Percentiles rank a stretch among this genome's conserved stretches.
Evolutionary conservation across 2,888 invertebrate genomes (phyloP).

Genomic region (Xanthia togata): DNA sequence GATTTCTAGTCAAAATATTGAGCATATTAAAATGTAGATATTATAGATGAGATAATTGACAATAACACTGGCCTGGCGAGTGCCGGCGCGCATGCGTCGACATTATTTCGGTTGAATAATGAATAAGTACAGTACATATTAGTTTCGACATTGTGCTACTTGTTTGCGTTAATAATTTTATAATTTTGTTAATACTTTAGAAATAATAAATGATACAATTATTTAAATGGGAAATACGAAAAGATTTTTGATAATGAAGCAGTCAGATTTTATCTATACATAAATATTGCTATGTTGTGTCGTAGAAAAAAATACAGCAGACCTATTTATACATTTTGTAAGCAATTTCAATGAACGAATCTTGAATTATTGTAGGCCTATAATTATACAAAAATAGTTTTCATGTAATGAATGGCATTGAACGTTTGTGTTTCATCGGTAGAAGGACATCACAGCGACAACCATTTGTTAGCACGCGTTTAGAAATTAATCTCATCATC

Average conservation of each 20-base stretch:
- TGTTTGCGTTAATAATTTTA: slow-evolving; percentile 82
- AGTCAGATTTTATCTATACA: slow-evolving; percentile 65
- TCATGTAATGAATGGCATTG: slow-evolving; percentile 59
- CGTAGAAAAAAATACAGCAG: slow-evolving; percentile 65
- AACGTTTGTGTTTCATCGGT: slow-evolving; percentile 61
- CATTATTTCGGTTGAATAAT: slow-evolving; percentile 79
- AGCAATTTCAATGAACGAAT: slow-evolving; percentile 72
- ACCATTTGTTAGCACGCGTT: slow-evolving; percentile 71
- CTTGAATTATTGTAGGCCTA: slow-evolving; percentile 72
- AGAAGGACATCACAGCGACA: slow-evolving; percentile 69
- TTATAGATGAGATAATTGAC: slow-evolving; percentile 89
- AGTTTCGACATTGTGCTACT: slow-evolving; percentile 76
- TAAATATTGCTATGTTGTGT: slow-evolving; percentile 59
- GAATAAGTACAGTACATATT: slow-evolving; percentile 84
- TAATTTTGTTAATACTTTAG: slow-evolving; percentile 79
- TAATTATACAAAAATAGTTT: slow-evolving; percentile 62
- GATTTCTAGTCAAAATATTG: slow-evolving; percentile 91
- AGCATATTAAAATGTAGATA: slow-evolving; percentile 89
- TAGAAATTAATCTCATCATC: slow-evolving; percentile 72
- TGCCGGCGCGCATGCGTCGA: slow-evolving; percentile 67
- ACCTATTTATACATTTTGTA: slow-evolving; percentile 80
- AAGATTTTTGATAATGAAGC: slow-evolving; percentile 55
- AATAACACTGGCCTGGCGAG: slow-evolving; percentile 88
- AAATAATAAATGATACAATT: slow-evolving; percentile 69
- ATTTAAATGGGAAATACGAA: slow-evolving; percentile 67